Evolutionary conservation across 1,140 invertebrate genomes (phyloP).

Genomic region (Drosophila ananassae): DNA sequence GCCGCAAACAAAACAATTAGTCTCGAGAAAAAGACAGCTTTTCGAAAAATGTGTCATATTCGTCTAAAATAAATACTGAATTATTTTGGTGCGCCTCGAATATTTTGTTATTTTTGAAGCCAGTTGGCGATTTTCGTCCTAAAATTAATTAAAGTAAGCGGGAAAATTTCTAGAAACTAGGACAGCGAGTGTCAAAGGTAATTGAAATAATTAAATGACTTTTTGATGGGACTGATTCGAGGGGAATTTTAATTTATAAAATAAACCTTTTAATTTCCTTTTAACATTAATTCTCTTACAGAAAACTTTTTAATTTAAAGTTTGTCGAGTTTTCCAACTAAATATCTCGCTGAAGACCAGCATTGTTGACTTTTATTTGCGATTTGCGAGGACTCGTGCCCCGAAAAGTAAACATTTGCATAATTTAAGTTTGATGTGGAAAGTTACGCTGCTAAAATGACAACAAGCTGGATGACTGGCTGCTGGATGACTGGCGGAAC

Average conservation of each 20-base stretch:
- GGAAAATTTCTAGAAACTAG: background rate
- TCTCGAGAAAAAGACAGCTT: slow-evolving; percentile 33
- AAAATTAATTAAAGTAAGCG: slow-evolving; percentile 15
- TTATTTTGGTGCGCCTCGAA: slow-evolving; percentile 24
- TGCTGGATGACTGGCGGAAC: slow-evolving; percentile 12
- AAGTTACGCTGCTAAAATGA: slow-evolving; percentile 40
- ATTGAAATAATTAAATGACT: slow-evolving; percentile 62
- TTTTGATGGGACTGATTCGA: slow-evolving; percentile 43
- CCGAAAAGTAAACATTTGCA: slow-evolving; percentile 44
- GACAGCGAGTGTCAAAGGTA: slow-evolving; percentile 39
- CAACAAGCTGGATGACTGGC: slow-evolving; percentile 33
- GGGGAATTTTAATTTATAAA: background rate
- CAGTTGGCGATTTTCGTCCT: background rate
- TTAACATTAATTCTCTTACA: slow-evolving; percentile 1
- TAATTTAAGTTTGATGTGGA: slow-evolving; percentile 50
- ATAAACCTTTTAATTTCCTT: background rate
- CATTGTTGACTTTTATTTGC: slow-evolving; percentile 22
- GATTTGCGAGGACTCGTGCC: slow-evolving; percentile 17
- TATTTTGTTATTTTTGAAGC: slow-evolving; percentile 21
- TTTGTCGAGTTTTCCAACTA: background rate
- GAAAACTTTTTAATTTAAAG: slow-evolving; percentile 34
- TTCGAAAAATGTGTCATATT: slow-evolving; percentile 55
- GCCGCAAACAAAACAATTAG: slow-evolving; percentile 68
- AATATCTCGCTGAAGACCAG: slow-evolving; percentile 19
- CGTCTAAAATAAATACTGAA: slow-evolving; percentile 45